Base-by-base conservation (phyloP, 2,888 invertebrate species). In the Odontomyia ornata region DNA sequence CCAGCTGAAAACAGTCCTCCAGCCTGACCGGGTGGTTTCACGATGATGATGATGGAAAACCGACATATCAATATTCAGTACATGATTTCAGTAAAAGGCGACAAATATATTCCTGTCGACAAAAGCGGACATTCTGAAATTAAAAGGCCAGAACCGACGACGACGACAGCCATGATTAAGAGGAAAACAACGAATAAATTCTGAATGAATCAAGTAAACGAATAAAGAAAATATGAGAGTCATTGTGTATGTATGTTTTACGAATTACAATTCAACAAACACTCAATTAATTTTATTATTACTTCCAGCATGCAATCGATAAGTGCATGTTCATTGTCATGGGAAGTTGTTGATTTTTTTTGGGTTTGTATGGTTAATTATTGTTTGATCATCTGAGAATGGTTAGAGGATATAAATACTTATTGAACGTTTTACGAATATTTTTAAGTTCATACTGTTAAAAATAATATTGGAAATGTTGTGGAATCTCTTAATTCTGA, bases 61-160 rank as follows among this genome's bases (percentile, higher is more conserved):
- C 60, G 15, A 21, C 43, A 15, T 60, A 57, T 73, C 57, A 73
- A 36, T 73, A 73, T 73, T 73, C 73, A 73, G 57, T 21, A 27
- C 73, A 73, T 73, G 73, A 30, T 73, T 73, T 30, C 21, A 57
- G 36, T 60, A 60, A 73, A 73, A 73, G 73, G 73, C 73, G 73
- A 57, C 73, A 73, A 73, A 73, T 73, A 57, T 73, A 73, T 73
- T 73, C 73, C 73, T 73, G 60, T 36, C 36, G 25, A 30, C 57
- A 57, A 73, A 73, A 73, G 60, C 73, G 73, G 73, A 73, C 73
- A 57, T 73, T 73, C 9, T 57, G 43, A 36, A 60, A 72, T 72
- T 56, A 72, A 72, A 72, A 56, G 57, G 56, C 30, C 43, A 5
- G 57, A 15, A 57, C 36, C 57, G 43, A 57, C 2, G 43, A 23